A percentile compares a stretch with the other conserved stretches of the same genome.
Evolutionary conservation across 2,113 vertebrate genomes (phyloP).

Genomic region (Xyrauchen texanus): DNA sequence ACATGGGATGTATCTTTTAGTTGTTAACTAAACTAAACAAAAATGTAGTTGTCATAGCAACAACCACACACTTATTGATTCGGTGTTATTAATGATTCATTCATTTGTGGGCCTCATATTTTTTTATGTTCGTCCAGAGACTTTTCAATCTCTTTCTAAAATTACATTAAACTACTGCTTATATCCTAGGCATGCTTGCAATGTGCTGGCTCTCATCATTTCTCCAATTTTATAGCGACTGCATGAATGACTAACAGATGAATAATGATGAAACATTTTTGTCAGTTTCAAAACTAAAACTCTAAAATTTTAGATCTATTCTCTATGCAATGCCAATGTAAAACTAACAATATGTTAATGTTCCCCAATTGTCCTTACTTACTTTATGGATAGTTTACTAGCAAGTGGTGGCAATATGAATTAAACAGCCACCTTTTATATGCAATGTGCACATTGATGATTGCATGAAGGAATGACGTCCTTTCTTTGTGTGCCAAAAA

Average conservation of each 20-base stretch:
- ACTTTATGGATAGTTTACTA: not conserved
- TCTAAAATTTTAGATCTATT: no score
- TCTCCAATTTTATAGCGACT: not conserved
- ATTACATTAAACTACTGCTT: not conserved
- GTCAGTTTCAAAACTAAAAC: not conserved
- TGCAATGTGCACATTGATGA: not conserved
- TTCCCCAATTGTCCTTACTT: no score
- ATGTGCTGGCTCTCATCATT: not conserved
- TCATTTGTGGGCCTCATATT: not conserved
- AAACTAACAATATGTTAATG: no score
- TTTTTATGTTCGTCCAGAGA: not conserved
- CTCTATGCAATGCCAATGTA: no score
- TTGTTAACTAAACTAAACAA: not conserved
- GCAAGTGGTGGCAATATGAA: not conserved
- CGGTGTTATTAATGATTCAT: not conserved
- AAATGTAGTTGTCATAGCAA: not conserved
- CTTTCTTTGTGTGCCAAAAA: slow-evolving; percentile 49
- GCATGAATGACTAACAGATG: not conserved
- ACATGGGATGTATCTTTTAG: not conserved
- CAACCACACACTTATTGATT: not conserved
- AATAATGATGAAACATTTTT: not conserved
- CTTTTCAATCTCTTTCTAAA: not conserved
- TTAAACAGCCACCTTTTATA: not conserved
- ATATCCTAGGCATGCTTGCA: not conserved
- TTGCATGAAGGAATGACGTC: slow-evolving; percentile 5